Percentiles rank a stretch among this genome's conserved stretches.
phyloP scores from a whole-genome alignment of 2,888 invertebrate genomes.

The Papilio protenor region DNA sequence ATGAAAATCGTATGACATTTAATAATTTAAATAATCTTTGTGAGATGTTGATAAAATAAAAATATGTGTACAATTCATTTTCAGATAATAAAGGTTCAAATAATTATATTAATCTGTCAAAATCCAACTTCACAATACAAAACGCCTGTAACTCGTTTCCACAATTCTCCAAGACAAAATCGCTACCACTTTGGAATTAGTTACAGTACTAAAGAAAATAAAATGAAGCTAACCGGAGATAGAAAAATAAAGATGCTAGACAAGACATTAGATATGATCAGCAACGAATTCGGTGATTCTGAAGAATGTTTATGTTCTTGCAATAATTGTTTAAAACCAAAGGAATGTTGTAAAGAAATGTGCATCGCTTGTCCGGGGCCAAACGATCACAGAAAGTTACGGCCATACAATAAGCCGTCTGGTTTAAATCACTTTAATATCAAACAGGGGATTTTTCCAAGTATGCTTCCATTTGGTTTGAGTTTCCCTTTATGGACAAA shows the following conservation, averaged over 20 bases:
- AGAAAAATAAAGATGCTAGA: conserved; percentile 14
- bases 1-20: conserved; percentile 24
- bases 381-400: conserved; percentile 10
- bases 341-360: conserved; percentile 46
- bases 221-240: conserved; percentile 34
- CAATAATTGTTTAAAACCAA: conserved; percentile 45
- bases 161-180: conserved; percentile 11
- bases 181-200: conserved; percentile 29
- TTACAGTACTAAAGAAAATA: conserved; percentile 26
- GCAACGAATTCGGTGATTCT: conserved; percentile 49
- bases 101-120: conserved; percentile 34
- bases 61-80: conserved; percentile 40
- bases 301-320: conserved; percentile 54
- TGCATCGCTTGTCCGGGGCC: conserved; percentile 45
- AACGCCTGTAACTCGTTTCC: background rate
- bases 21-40: background rate
- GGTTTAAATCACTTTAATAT: conserved; percentile 1
- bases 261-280: conserved; percentile 35
- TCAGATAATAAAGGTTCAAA: conserved; percentile 45
- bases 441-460: background rate
- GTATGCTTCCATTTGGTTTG: background rate
- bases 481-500: background rate
- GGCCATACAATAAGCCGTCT: background rate
- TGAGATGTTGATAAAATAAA: conserved; percentile 18
- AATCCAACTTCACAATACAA: conserved; percentile 41